A percentile compares a stretch with the other conserved stretches of the same genome.
Conservation (phyloP, 92 coral and sea anemone species). For the Umimayanthus kanabou region DNA sequence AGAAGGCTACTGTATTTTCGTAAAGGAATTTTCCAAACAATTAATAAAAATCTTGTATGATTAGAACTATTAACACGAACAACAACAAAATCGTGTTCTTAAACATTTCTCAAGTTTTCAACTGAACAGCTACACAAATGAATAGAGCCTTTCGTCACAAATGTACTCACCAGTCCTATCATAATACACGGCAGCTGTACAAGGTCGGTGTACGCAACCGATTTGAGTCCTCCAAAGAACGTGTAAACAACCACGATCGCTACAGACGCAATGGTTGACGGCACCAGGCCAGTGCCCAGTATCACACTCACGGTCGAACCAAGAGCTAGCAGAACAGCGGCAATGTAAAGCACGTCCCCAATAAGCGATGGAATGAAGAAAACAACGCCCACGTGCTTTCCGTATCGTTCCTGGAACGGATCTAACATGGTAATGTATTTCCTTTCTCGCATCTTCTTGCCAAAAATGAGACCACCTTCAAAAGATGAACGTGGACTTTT, state of each 20-base stretch:
- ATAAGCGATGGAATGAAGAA: conserved; percentile 18
- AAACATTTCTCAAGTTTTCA: neutral
- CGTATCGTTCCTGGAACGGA: conserved; percentile 62
- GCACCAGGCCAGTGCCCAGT: conserved; percentile 36
- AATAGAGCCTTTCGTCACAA: neutral
- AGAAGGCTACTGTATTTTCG: too few species aligned
- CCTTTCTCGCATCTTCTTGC: conserved; percentile 47
- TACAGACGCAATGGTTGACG: conserved; percentile 51
- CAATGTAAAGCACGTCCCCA: conserved; percentile 38
- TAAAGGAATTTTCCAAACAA: too few species aligned
- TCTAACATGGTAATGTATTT: conserved; percentile 49
- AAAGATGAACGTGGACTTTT: too few species aligned
- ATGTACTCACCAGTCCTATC: conserved; percentile 53
- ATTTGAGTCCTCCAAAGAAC: conserved; percentile 54
- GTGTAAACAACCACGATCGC: conserved; percentile 51
- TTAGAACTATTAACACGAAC: neutral
- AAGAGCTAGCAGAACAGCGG: conserved; percentile 53
- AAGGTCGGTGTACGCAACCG: conserved; percentile 57
- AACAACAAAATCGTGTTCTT: neutral
- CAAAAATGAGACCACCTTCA: conserved; percentile 54
- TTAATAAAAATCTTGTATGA: too few species aligned
- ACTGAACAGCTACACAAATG: neutral
- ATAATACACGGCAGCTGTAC: conserved; percentile 52
- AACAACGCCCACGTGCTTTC: conserved; percentile 44
- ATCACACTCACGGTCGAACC: conserved; percentile 62